These are phyloP conservation scores for Neopelma chrysocephalum DNA, from an alignment of 2,797 vertebrate genomes.

Conservation along the genomic window DNA sequence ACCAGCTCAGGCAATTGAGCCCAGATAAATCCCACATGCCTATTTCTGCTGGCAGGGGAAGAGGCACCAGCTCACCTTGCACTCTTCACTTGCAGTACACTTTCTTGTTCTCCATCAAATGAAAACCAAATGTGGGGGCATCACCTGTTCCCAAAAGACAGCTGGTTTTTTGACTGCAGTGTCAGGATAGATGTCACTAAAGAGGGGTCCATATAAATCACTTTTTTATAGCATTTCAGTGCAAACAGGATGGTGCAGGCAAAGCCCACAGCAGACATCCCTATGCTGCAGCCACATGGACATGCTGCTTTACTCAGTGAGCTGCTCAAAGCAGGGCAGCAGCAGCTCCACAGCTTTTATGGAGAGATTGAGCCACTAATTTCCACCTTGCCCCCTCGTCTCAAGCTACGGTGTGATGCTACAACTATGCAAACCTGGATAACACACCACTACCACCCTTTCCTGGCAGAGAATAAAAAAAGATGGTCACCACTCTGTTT, in stretches of 20 bases:
- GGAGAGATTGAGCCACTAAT: not conserved
- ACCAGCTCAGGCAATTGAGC: not conserved
- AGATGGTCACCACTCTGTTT: constrained; percentile 19
- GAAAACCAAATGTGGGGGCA: not conserved
- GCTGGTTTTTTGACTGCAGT: not conserved
- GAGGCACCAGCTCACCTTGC: not conserved
- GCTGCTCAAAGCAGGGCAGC: not conserved
- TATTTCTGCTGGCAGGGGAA: not conserved
- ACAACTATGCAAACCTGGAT: not conserved
- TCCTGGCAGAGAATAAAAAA: not conserved
- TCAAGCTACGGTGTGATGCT: not conserved
- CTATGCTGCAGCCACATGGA: accelerated
- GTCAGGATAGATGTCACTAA: not conserved
- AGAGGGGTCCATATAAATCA: not conserved
- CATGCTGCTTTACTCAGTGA: accelerated
- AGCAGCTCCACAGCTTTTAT: not conserved
- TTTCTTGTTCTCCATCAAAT: not conserved
- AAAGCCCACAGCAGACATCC: not conserved
- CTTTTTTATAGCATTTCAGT: not conserved
- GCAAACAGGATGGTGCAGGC: accelerated
- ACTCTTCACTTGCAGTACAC: not conserved
- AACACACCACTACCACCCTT: not conserved
- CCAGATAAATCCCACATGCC: not conserved
- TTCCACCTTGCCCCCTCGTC: not conserved
- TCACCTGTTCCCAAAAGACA: not conserved